Conservation (phyloP, 2,113 vertebrate species). For the Progne subis region DNA sequence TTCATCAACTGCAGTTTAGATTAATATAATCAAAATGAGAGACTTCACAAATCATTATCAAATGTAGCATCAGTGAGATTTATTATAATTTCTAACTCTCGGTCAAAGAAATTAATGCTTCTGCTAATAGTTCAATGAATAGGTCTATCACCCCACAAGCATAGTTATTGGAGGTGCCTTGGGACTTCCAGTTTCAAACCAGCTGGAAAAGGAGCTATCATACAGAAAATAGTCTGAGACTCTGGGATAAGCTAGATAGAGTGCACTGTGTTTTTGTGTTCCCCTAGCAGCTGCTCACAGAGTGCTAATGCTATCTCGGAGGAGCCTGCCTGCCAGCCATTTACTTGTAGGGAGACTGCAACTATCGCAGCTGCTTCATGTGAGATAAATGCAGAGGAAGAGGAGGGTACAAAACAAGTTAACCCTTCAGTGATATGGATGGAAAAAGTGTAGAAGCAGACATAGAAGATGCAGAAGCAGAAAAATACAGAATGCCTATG, state of each 20-base stretch:
- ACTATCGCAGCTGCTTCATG: not conserved
- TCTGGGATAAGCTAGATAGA: slow-evolving; percentile 36
- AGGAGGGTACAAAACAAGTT: not conserved
- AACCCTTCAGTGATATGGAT: not conserved
- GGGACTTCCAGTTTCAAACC: not conserved
- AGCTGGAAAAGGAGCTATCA: slow-evolving; percentile 37
- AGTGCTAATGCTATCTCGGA: slow-evolving; percentile 1
- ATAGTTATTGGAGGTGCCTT: not conserved
- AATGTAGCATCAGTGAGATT: not conserved
- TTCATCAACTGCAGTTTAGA: not conserved
- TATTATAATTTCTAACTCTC: not conserved
- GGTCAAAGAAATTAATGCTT: not conserved
- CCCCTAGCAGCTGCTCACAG: slow-evolving; percentile 44
- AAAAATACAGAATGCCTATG: not conserved
- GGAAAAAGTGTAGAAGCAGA: not conserved
- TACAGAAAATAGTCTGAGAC: slow-evolving; percentile 43
- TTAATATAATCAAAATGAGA: not conserved
- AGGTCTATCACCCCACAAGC: not conserved
- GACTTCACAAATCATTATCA: not conserved
- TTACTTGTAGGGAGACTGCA: slow-evolving; percentile 17
- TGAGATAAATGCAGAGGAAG: slow-evolving; percentile 3
- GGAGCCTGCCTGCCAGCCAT: slow-evolving; percentile 29
- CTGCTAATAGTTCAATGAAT: not conserved
- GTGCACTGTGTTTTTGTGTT: not conserved
- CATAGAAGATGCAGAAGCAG: not conserved